A percentile compares a stretch with the other conserved stretches of the same genome.
Evolutionary conservation across 2,113 vertebrate species (phyloP).

Genomic region (Anolis sagrei): DNA sequence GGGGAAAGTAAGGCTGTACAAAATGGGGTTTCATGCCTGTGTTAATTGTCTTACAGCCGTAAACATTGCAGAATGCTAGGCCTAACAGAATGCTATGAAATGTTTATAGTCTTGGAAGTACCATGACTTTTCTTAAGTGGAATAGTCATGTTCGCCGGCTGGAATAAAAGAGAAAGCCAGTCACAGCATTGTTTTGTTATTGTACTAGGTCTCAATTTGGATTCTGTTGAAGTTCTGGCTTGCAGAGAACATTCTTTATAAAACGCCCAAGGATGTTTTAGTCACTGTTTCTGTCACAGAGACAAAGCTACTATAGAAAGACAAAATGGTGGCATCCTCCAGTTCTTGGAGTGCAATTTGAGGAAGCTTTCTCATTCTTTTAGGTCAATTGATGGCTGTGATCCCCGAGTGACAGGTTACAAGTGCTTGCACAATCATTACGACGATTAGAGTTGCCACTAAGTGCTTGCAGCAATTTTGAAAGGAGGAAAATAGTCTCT

Average conservation of each 20-base stretch:
- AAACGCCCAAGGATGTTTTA: background rate
- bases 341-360: background rate
- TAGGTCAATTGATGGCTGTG: background rate
- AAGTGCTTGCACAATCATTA: background rate
- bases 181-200: constrained; percentile 13
- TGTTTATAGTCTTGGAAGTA: constrained; percentile 5
- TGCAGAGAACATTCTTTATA: background rate
- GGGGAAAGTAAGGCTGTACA: constrained; percentile 4
- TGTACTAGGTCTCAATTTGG: constrained; percentile 9
- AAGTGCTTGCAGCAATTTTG: background rate
- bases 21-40: constrained; percentile 27
- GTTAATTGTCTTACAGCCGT: constrained; percentile 23
- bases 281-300: background rate
- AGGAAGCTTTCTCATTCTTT: background rate
- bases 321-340: background rate
- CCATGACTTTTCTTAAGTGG: constrained; percentile 10
- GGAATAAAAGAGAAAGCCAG: constrained; percentile 6
- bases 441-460: background rate
- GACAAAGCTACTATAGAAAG: background rate
- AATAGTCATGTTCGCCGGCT: background rate
- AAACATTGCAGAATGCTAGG: constrained; percentile 16
- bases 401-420: background rate
- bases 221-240: constrained; percentile 25
- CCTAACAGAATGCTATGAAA: background rate
- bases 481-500: background rate